phyloP scores from a whole-genome alignment of 2,113 vertebrate genomes.

The Mobula hypostoma region DNA sequence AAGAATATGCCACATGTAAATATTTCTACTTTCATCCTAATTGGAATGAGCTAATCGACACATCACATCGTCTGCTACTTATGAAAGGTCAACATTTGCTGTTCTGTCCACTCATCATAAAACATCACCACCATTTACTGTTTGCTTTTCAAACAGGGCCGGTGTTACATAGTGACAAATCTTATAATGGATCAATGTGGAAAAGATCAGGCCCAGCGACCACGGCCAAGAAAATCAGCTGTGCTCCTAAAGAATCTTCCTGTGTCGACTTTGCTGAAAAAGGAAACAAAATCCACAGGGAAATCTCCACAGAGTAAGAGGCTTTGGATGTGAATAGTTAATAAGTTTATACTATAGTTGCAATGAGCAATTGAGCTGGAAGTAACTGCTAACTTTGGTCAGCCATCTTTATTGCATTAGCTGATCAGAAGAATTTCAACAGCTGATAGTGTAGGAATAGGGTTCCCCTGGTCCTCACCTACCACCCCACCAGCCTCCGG shows the following conservation, averaged over 20 bases:
- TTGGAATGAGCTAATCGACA: background rate
- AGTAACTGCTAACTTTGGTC: background rate
- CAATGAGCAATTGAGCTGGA: background rate
- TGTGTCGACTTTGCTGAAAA: background rate
- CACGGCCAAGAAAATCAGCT: slow-evolving; percentile 2
- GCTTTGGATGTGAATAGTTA: background rate
- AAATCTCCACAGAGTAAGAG: slow-evolving; percentile 4
- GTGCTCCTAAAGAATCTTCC: background rate
- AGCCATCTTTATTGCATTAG: background rate
- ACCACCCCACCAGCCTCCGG: no score
- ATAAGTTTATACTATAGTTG: background rate
- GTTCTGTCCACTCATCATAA: no score
- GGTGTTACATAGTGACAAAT: slow-evolving; percentile 41
- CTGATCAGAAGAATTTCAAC: background rate
- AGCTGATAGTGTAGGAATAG: no score
- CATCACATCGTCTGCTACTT: background rate
- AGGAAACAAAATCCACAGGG: slow-evolving; percentile 17
- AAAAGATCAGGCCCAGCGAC: background rate
- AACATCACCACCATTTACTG: background rate
- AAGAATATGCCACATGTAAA: background rate
- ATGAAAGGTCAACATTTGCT: background rate
- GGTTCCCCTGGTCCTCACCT: no score
- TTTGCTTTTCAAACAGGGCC: slow-evolving; percentile 37
- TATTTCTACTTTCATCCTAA: background rate
- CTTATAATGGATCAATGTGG: slow-evolving; percentile 39